Evolutionary conservation across 2,113 vertebrate species (phyloP), one percentile per base, ranked within the genome.

Genomic region (Calypte anna): DNA sequence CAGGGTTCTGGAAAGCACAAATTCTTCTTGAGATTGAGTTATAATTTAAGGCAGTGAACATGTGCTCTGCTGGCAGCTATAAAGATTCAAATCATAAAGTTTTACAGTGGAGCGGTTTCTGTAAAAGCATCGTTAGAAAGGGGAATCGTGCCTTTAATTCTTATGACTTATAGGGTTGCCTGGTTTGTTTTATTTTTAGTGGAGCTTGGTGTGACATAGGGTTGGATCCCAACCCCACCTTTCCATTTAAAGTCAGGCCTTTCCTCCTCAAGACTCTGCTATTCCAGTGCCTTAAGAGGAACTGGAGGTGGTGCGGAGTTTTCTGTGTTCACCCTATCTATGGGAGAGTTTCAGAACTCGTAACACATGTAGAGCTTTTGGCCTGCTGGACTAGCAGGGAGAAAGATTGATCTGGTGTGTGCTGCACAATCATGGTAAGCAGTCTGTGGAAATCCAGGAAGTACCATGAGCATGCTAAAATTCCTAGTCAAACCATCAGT

Each of bases 81-180:
- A 98, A 98, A 98, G 98, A 98, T 98, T 97, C 98, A 98, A 98
- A 98, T 98, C 98, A 98, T 98, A 98, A 98, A 98, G 97, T 98
- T 98, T 98, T 98, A 98, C 97, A 98, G 97, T 98, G 98, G 98
- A 98, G 98, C 92, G 86, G 98, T 98, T 98, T 98, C 98, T 98
- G 97, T 98, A 98, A 98, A 98, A 98, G 97, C 97, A 95, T 98
- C 97, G 81, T 98, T 98, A 98, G 98, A 98, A 98, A 97, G 97
- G 97, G 96, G 98, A 98, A 97, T 97, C 95, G n/a, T 98, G 97
- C 97, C 97, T 98, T 97, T 98, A 98, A 97, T 98, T 98, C 98
- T 98, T 98, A 98, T 89, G 91, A 98, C 97, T 96, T 98, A 96
- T 96, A 97, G 97, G 98, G 96, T 96, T 97, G 98, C 96, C 96